Percentiles rank a stretch among this genome's conserved stretches.
phyloP scores from a whole-genome alignment of 2,888 invertebrate species.

The Uropetala carovei region DNA sequence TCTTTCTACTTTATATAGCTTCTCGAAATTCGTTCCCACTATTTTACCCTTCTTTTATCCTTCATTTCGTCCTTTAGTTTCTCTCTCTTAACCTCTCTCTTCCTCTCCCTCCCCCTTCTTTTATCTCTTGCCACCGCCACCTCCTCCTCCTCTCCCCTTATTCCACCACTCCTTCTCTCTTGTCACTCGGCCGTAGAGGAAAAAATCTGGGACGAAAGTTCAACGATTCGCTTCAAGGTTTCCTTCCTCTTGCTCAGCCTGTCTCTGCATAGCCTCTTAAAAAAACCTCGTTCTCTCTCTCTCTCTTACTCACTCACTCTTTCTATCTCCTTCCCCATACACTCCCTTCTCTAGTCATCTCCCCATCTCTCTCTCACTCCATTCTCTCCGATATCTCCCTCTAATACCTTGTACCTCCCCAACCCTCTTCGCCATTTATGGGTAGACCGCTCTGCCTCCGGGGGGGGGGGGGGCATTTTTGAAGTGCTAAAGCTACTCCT shows the following conservation, averaged over 20 bases:
- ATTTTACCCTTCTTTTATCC: not conserved
- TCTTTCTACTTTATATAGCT: too few relatives aligned
- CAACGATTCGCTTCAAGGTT: constrained; percentile 64
- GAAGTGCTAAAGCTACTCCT: constrained; percentile 21
- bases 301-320: too few relatives aligned
- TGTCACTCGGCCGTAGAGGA: constrained; percentile 14
- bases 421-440: constrained; percentile 30
- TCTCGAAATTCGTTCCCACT: not conserved
- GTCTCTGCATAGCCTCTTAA: constrained; percentile 17
- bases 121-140: not conserved
- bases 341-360: not conserved
- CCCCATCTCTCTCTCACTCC: not conserved
- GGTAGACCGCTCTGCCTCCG: constrained; percentile 30
- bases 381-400: not conserved
- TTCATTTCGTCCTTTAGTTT: not conserved
- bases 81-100: not conserved
- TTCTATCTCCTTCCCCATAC: not conserved
- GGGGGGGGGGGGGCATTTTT: not conserved
- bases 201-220: constrained; percentile 62
- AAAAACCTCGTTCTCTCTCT: constrained; percentile 13
- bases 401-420: not conserved
- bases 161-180: not conserved
- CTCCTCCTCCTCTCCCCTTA: not conserved
- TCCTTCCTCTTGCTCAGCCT: constrained; percentile 49
- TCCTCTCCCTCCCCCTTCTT: not conserved